These are phyloP conservation scores for Lagria hirta DNA, from an alignment of 2,888 invertebrate species.

Conservation along the genomic window DNA sequence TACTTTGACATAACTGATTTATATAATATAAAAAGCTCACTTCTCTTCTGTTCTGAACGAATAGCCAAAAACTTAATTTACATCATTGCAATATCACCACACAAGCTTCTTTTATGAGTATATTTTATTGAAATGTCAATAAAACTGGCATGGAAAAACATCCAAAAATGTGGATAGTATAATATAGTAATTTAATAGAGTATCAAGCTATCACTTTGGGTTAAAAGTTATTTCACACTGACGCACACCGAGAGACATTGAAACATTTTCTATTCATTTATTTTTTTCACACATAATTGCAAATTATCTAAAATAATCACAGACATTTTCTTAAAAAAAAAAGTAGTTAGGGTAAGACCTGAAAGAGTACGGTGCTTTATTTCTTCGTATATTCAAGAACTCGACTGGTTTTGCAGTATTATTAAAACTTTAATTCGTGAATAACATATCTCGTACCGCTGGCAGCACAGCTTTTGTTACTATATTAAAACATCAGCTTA, in stretches of 20 bases:
- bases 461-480: too few relatives aligned
- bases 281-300: too few relatives aligned
- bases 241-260: constrained; percentile 11
- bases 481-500: too few relatives aligned
- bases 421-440: too few relatives aligned
- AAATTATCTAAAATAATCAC: too few relatives aligned
- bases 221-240: constrained; percentile 19
- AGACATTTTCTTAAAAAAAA: too few relatives aligned
- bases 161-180: constrained; percentile 16
- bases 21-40: not conserved
- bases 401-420: too few relatives aligned
- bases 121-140: constrained; percentile 16
- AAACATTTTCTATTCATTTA: too few relatives aligned
- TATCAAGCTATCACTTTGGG: constrained; percentile 16
- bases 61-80: not conserved
- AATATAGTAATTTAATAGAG: constrained; percentile 26
- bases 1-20: not conserved
- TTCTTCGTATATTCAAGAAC: too few relatives aligned
- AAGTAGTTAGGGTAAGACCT: too few relatives aligned
- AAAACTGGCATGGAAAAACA: constrained; percentile 10
- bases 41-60: constrained; percentile 1
- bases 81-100: constrained; percentile 11
- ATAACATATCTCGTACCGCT: too few relatives aligned
- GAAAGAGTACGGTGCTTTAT: too few relatives aligned
- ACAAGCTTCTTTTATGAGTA: constrained; percentile 13